Evolutionary conservation across 2,113 vertebrate species (phyloP), one percentile per base, ranked within the genome.

Genomic region (Ranitomeya imitator): DNA sequence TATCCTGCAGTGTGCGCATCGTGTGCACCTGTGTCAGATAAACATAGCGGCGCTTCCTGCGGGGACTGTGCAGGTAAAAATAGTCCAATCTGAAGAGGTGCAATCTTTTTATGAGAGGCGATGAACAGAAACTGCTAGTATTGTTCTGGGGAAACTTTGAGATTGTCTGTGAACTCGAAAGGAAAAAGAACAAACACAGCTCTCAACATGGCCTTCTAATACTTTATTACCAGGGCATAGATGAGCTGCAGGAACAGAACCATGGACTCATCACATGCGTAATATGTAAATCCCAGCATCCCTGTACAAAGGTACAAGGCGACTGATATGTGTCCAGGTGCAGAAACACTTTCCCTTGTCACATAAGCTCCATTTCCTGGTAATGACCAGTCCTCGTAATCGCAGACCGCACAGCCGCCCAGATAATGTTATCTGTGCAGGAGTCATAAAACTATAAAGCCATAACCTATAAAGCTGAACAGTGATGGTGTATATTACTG

Each of bases 241-340:
- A 74, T 2, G 0, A 10, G 16, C 37, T 18, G 71, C 31, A 16
- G 71, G 16, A 18, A 74, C 6, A 45, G 45, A 45, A 74, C 45
- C 6, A 16, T 18, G 16, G 15, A 0, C 6, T 7, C 0, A 16
- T 73, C 12, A 11, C 61, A n/a, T 12, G n/a, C 21, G 14, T 57
- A 12, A n/a, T 54, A 19, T 45, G 71, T 45, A 74, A 45, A 74
- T 74, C 52, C 19, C 76, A 0, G 19, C 76, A 79, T 79, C n/a
- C 12, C 51, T 61, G 59, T 45, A 61, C 79, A 83, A 83, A 65
- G 80, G 59, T 65, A 52, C n/a, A 71, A 26, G 16, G 19, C 4
- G 63, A 18, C 63, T 55, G 69, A 71, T 71, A 84, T 71, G 65
- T 16, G 21, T 71, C n/a, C 83, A 84, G 83, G 83, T 84, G 83